phyloP scores from a whole-genome alignment of 2,113 vertebrate species.

The Halichoeres trimaculatus region DNA sequence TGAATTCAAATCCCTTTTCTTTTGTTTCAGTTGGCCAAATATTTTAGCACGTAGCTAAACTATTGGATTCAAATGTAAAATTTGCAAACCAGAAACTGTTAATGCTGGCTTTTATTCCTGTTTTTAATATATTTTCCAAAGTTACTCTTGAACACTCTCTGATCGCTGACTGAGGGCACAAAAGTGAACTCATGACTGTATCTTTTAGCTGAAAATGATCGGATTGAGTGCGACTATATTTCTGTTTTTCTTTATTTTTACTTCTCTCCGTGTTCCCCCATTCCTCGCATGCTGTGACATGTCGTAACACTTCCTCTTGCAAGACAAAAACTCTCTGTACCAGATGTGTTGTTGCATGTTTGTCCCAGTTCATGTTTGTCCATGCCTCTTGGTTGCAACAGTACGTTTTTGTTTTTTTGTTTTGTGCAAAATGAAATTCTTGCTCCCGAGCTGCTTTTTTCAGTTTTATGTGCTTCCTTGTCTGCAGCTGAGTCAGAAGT shows the following conservation, averaged over 20 bases:
- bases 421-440: slow-evolving; percentile 13
- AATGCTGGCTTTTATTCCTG: too few species aligned
- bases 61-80: too few species aligned
- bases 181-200: too few species aligned
- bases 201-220: neutral
- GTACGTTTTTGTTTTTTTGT: neutral
- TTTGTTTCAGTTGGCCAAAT: too few species aligned
- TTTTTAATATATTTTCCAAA: too few species aligned
- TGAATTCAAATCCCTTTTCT: too few species aligned
- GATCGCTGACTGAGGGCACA: too few species aligned
- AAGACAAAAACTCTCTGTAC: neutral
- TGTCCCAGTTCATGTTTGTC: slow-evolving; percentile 15
- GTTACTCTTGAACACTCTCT: too few species aligned
- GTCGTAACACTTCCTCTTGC: neutral
- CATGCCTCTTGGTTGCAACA: neutral
- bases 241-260: neutral
- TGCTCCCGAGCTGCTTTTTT: slow-evolving; percentile 57
- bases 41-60: too few species aligned
- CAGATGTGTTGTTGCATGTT: slow-evolving; percentile 6
- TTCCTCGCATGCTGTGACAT: slow-evolving; percentile 21
- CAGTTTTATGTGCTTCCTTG: slow-evolving; percentile 73
- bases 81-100: too few species aligned
- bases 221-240: neutral
- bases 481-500: slow-evolving; percentile 68
- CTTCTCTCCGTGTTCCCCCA: neutral